phyloP scores from a whole-genome alignment of 1,140 invertebrate genomes.

The Papilio aristodemus region DNA sequence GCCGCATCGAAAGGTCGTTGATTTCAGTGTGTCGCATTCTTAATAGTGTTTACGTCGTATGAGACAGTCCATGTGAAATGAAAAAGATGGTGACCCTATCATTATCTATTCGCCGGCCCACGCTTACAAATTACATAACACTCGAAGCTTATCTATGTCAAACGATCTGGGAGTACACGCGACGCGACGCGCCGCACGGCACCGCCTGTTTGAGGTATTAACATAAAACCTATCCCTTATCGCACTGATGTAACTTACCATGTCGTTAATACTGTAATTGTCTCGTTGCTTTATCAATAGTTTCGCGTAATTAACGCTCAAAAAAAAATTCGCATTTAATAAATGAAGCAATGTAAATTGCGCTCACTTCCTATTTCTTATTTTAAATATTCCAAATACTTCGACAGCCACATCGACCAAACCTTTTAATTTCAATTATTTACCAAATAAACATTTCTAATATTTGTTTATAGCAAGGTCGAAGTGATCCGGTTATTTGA shows the following conservation, averaged over 20 bases:
- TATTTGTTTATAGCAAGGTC: constrained; percentile 6
- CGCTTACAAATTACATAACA: constrained; percentile 26
- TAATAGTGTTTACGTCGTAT: background rate
- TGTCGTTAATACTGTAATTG: too few species aligned
- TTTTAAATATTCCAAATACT: background rate
- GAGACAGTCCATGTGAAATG: background rate
- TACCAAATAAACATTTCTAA: constrained; percentile 1
- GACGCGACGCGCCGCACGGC: background rate
- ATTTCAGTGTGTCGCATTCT: too few species aligned
- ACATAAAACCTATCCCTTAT: background rate
- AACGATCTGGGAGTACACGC: constrained; percentile 11
- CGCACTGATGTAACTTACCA: too few species aligned
- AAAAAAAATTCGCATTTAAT: too few species aligned
- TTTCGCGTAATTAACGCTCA: too few species aligned
- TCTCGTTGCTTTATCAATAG: too few species aligned
- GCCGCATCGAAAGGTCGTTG: too few species aligned
- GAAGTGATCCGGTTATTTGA: constrained; percentile 12
- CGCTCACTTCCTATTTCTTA: background rate
- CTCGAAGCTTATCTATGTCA: constrained; percentile 29
- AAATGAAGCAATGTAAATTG: background rate
- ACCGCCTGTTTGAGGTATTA: background rate
- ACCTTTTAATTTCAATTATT: constrained; percentile 11
- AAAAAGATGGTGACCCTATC: background rate
- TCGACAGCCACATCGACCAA: background rate
- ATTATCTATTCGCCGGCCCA: constrained; percentile 26